Percentiles rank a stretch among this genome's conserved stretches.
Evolutionary conservation across 2,888 invertebrate genomes (phyloP).

Genomic region (Leptinotarsa tumamoca): DNA sequence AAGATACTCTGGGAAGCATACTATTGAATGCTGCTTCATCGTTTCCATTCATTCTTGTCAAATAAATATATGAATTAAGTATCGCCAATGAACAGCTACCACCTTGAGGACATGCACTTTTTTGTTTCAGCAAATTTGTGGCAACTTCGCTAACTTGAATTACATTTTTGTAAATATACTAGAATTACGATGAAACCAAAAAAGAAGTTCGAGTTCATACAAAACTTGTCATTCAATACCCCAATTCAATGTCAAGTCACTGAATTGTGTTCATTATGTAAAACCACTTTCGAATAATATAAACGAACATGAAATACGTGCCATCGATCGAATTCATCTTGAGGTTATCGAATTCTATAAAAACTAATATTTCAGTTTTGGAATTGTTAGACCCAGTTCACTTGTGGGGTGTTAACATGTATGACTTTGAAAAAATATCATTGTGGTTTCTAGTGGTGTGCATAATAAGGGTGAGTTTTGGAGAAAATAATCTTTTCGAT

Average conservation of each 20-base stretch:
- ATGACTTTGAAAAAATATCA: background rate
- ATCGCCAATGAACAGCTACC: no score
- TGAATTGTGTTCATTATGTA: constrained; percentile 13
- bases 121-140: no score
- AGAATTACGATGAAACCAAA: background rate
- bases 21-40: no score
- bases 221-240: constrained; percentile 10
- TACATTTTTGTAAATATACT: background rate
- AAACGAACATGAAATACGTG: constrained; percentile 16
- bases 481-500: background rate
- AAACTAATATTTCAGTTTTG: constrained; percentile 19
- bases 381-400: background rate
- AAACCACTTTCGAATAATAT: background rate
- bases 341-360: constrained; percentile 27
- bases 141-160: no score
- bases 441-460: constrained; percentile 29
- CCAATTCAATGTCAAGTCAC: constrained; percentile 5
- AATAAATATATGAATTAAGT: no score
- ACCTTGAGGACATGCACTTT: no score
- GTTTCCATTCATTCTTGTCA: no score
- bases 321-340: background rate
- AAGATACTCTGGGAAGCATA: no score
- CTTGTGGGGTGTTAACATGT: constrained; percentile 19
- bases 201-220: background rate
- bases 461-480: constrained; percentile 36